Conservation (phyloP, 2,888 invertebrate species). For the Aelia acuminata region DNA sequence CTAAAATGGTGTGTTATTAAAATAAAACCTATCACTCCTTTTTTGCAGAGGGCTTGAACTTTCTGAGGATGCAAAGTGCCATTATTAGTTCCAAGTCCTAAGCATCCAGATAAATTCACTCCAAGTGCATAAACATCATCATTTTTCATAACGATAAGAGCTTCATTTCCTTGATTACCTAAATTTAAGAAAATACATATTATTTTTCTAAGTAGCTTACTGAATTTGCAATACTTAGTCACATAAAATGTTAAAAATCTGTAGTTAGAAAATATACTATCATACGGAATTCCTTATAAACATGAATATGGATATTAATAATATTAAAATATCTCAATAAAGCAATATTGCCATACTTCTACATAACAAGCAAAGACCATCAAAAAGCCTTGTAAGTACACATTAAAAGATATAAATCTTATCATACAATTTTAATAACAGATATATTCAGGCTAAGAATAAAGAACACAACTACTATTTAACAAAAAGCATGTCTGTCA, state of each 20-base stretch:
- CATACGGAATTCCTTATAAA: too few species aligned
- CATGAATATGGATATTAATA: background rate
- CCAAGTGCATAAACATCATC: constrained; percentile 75
- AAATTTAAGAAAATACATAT: constrained; percentile 7
- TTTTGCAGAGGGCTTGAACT: constrained; percentile 72
- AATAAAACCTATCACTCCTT: constrained; percentile 70
- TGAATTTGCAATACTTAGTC: background rate
- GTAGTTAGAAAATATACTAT: too few species aligned
- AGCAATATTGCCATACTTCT: background rate
- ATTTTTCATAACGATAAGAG: constrained; percentile 73
- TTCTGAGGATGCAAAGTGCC: constrained; percentile 72
- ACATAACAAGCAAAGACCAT: background rate
- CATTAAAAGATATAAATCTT: background rate
- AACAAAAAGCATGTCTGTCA: background rate
- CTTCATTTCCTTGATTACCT: constrained; percentile 74
- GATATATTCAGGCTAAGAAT: background rate
- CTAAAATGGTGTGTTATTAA: background rate
- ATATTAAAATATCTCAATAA: background rate
- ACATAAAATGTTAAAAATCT: background rate
- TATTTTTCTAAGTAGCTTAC: background rate
- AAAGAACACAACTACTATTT: background rate
- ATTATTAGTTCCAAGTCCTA: constrained; percentile 73
- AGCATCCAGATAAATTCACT: constrained; percentile 73
- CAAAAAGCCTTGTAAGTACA: background rate
- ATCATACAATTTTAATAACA: background rate